phyloP scores from a whole-genome alignment of 2,888 invertebrate species.

The Macrosiphum euphorbiae region DNA sequence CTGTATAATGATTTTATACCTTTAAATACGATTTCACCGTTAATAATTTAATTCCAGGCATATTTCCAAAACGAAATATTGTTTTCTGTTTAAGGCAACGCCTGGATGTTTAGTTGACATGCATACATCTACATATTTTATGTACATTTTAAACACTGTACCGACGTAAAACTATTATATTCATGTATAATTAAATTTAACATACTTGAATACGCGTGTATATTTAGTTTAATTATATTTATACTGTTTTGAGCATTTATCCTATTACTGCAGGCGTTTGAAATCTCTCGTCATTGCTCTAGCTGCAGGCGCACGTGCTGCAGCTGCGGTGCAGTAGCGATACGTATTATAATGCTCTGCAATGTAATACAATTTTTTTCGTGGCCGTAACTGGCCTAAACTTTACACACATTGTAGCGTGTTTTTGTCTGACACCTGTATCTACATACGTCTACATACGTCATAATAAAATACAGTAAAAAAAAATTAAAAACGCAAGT shows the following conservation, averaged over 20 bases:
- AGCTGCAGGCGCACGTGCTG: not conserved
- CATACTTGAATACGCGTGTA: not conserved
- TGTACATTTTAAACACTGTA: not conserved
- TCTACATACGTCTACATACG: not conserved
- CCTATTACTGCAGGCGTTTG: not conserved
- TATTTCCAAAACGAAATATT: not conserved
- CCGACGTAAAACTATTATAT: not conserved
- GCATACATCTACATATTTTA: not conserved
- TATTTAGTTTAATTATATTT: not conserved
- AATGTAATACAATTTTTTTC: not conserved
- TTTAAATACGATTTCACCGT: not conserved
- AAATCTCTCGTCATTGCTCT: not conserved
- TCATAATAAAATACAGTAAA: not conserved
- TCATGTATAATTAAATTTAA: not conserved
- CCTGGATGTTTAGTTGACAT: not conserved
- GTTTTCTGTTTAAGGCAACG: not conserved
- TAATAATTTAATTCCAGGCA: not conserved
- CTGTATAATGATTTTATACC: not conserved
- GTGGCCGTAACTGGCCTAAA: not conserved
- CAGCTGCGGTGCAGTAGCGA: not conserved
- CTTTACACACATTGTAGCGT: not conserved
- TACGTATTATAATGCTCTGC: not conserved
- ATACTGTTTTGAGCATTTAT: not conserved
- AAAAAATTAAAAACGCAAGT: not conserved
- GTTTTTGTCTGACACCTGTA: not conserved